A percentile compares a stretch with the other conserved stretches of the same genome.
These are phyloP conservation scores for Ochropacha duplaris DNA, from an alignment of 2,888 invertebrate species.

Conservation along the genomic window DNA sequence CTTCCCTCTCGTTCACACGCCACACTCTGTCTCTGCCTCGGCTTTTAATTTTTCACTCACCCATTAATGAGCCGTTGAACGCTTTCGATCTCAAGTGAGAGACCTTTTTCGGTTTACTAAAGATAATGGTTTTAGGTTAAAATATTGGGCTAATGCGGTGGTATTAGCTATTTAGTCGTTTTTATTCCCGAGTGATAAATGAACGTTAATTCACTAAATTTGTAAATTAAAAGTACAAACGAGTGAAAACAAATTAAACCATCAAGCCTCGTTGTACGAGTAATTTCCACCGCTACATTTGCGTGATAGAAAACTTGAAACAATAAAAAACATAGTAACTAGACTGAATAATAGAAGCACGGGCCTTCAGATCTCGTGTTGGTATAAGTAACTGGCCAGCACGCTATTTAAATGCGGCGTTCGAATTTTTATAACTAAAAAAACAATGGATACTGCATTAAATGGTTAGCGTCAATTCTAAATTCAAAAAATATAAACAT, in stretches of 20 bases:
- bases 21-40: constrained; percentile 39
- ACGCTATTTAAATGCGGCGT: constrained; percentile 50
- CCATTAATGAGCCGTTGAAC: constrained; percentile 53
- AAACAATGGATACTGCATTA: constrained; percentile 22
- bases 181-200: not conserved
- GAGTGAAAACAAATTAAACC: constrained; percentile 24
- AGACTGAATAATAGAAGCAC: constrained; percentile 42
- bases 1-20: constrained; percentile 46
- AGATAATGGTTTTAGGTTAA: not conserved
- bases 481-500: not conserved
- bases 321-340: constrained; percentile 47
- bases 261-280: constrained; percentile 33
- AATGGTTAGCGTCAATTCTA: not conserved
- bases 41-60: constrained; percentile 62
- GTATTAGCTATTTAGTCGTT: too few species aligned
- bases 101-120: not conserved
- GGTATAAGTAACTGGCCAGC: constrained; percentile 37
- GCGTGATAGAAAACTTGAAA: constrained; percentile 60
- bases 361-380: constrained; percentile 45
- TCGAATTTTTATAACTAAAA: constrained; percentile 42
- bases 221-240: constrained; percentile 16
- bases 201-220: not conserved
- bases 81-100: constrained; percentile 32
- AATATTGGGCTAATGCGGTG: too few species aligned
- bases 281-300: constrained; percentile 51